Evolutionary conservation across 2,888 invertebrate genomes (phyloP), one percentile per base, ranked within the genome.

Genomic region (Pandemis heparana): DNA sequence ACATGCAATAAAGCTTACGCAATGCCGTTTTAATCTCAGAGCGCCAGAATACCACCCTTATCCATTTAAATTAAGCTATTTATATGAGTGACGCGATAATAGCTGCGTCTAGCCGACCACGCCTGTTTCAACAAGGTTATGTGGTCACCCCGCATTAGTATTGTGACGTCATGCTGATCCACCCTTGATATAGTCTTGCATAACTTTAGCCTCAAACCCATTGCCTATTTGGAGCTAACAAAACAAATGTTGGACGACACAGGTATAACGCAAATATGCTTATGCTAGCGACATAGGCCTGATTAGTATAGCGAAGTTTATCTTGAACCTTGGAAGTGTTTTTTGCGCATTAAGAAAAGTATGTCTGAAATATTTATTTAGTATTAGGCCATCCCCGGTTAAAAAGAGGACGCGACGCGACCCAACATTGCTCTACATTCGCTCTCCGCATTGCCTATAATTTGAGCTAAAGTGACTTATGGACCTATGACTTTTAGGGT

Each of bases 381-480:
- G 60, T 4, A n/a, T 16, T 51, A 48, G 18, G 32, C 43, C 32
- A 18, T 81, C 77, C 75, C 79, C 74, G 80, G 83, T 81, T 80
- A 78, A 77, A 88, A 84, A 83, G 83, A 79, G 87, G 83, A 78
- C 87, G 77, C 81, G 83, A 78, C 87, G 77, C 81, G 87, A 87
- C 87, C 86, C 85, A 82, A 85, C 83, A 83, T 85, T 86, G 85
- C 81, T 84, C 87, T 65, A 86, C 82, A 82, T 85, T 82, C 78
- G 74, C 70, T 78, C 75, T 82, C 77, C 79, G 77, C 80, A 80
- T 78, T 77, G 76, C 78, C 74, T 75, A 77, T 65, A 65, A 48
- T 65, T 71, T 71, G 18, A 46, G 64, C 23, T 23, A 18, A 16
- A 63, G 65, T 16, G 59, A 48, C 10, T 64, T 23, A 53, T 23